These are phyloP conservation scores for Sarcophaga rosellei DNA, from an alignment of 2,888 invertebrate species.

Conservation along the genomic window DNA sequence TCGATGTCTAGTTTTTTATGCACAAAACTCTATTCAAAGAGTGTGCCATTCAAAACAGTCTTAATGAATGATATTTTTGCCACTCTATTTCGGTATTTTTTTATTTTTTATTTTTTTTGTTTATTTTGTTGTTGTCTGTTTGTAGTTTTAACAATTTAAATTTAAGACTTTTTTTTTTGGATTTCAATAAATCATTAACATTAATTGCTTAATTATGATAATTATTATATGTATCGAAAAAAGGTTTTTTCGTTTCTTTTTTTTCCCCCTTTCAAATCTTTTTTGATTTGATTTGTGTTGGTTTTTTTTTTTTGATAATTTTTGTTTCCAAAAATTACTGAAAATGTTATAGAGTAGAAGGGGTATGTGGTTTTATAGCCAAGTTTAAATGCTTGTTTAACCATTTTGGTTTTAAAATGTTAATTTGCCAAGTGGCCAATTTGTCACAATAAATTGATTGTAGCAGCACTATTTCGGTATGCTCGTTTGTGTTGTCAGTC, in stretches of 20 bases:
- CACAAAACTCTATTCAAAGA: neutral
- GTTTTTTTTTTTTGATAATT: neutral
- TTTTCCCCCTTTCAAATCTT: neutral
- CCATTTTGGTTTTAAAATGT: neutral
- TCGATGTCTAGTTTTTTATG: neutral
- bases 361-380: neutral
- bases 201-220: conserved; percentile 62
- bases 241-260: conserved; percentile 21
- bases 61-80: conserved; percentile 1
- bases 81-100: conserved; percentile 14
- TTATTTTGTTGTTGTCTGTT: neutral
- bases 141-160: conserved; percentile 17
- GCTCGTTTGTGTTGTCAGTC: neutral
- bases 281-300: neutral
- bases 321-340: conserved; percentile 25
- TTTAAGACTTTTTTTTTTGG: neutral
- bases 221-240: conserved; percentile 18
- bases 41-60: conserved; percentile 7
- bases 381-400: neutral
- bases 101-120: neutral
- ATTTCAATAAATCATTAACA: conserved; percentile 44
- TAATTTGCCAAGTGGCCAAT: conserved; percentile 56
- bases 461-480: conserved; percentile 52
- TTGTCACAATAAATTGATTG: conserved; percentile 54
- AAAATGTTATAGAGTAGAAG: neutral